Evolutionary conservation across 1,140 invertebrate genomes (phyloP).

Genomic region (Hesperophylax magnus): DNA sequence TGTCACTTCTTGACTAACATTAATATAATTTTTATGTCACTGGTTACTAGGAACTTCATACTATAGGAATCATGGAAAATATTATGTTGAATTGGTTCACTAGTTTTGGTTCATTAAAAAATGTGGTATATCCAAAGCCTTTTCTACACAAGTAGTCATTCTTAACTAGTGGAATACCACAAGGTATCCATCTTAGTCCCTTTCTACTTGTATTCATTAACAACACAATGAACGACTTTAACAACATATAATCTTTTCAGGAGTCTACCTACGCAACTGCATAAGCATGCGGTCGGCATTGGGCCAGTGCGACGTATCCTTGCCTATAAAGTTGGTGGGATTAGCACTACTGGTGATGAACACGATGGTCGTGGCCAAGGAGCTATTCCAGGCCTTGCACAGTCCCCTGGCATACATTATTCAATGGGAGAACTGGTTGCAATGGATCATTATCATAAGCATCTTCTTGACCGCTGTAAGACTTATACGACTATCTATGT

Average conservation of each 20-base stretch:
- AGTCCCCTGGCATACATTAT: constrained; percentile 79
- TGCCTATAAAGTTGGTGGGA: constrained; percentile 70
- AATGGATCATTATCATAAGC: constrained; percentile 81
- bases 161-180: too few species aligned
- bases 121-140: too few species aligned
- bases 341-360: constrained; percentile 76
- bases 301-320: constrained; percentile 64
- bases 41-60: too few species aligned
- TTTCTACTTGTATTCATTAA: too few species aligned
- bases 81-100: too few species aligned
- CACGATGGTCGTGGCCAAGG: constrained; percentile 76
- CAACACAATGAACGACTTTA: too few species aligned
- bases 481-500: neutral
- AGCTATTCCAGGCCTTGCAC: constrained; percentile 79
- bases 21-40: too few species aligned
- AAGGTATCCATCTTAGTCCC: too few species aligned
- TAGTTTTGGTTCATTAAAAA: too few species aligned
- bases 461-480: constrained; percentile 75
- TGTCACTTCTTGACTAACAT: too few species aligned
- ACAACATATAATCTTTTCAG: constrained; percentile 15
- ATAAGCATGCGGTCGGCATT: constrained; percentile 10
- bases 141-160: too few species aligned
- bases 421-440: constrained; percentile 88
- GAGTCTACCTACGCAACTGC: constrained; percentile 66
- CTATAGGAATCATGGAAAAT: too few species aligned